These are phyloP conservation scores for Hemichromis elongatus DNA, from an alignment of 2,113 vertebrate genomes.

Conservation along the genomic window DNA sequence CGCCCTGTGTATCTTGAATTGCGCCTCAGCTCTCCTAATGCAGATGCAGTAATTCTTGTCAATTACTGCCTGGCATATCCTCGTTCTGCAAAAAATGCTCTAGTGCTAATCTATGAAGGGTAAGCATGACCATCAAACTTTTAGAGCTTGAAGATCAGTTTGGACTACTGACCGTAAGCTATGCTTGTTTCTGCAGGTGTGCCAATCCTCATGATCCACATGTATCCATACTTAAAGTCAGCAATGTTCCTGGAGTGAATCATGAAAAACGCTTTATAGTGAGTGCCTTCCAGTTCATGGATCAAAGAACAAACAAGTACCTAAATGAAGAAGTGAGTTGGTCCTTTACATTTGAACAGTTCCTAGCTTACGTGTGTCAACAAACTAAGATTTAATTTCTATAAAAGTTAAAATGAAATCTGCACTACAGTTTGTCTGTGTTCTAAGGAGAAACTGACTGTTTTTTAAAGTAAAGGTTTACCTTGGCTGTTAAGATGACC, in stretches of 20 bases:
- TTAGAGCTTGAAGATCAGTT: neutral
- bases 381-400: accelerated
- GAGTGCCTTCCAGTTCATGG: conserved; percentile 70
- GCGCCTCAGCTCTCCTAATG: conserved; percentile 28
- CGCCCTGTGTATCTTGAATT: conserved; percentile 67
- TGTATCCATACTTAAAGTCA: conserved; percentile 34
- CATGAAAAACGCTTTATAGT: conserved; percentile 56
- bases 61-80: conserved; percentile 74
- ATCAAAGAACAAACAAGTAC: conserved; percentile 49
- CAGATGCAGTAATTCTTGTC: conserved; percentile 55
- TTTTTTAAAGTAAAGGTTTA: neutral
- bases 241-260: neutral
- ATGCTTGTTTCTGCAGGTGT: conserved; percentile 44
- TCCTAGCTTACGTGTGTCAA: neutral
- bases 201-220: conserved; percentile 53
- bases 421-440: neutral
- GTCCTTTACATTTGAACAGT: neutral
- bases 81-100: conserved; percentile 53
- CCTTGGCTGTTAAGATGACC: neutral
- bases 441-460: neutral
- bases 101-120: conserved; percentile 72
- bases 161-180: accelerated
- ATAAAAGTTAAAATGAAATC: neutral
- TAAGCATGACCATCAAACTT: neutral
- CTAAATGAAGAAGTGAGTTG: conserved; percentile 68